phyloP scores from a whole-genome alignment of 1,140 invertebrate species.

The Palaemon carinicauda region DNA sequence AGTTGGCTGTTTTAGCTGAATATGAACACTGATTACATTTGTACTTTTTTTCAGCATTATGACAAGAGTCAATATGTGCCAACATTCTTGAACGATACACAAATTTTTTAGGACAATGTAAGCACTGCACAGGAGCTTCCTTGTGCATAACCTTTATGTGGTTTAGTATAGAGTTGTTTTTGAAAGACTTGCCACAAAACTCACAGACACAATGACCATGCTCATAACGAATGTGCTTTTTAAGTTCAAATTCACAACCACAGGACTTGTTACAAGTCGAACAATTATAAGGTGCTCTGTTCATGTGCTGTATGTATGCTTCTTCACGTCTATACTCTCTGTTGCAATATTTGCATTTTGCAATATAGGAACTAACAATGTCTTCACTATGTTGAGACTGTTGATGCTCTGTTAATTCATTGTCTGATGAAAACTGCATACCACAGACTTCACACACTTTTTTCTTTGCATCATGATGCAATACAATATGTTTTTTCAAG shows the following conservation, averaged over 20 bases:
- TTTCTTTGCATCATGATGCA: constrained; percentile 25
- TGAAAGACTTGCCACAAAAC: constrained; percentile 46
- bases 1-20: constrained; percentile 27
- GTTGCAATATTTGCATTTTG: constrained; percentile 27
- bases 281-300: constrained; percentile 30
- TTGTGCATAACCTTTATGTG: constrained; percentile 42
- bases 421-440: constrained; percentile 7
- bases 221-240: constrained; percentile 22
- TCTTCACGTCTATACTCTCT: constrained; percentile 35
- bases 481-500: constrained; percentile 35
- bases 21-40: constrained; percentile 35
- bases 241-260: constrained; percentile 33
- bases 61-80: constrained; percentile 34
- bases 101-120: constrained; percentile 45
- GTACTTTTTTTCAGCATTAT: constrained; percentile 38
- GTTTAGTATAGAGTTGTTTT: constrained; percentile 39
- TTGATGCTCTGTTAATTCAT: constrained; percentile 14
- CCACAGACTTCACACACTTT: constrained; percentile 47
- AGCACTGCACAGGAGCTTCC: constrained; percentile 35
- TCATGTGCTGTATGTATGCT: constrained; percentile 32
- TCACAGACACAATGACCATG: constrained; percentile 45
- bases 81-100: constrained; percentile 41
- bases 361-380: constrained; percentile 12
- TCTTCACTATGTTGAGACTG: constrained; percentile 37
- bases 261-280: constrained; percentile 16